Conservation (phyloP, 1,140 invertebrate genomes). For the Hyposmocoma kahamanoa region DNA sequence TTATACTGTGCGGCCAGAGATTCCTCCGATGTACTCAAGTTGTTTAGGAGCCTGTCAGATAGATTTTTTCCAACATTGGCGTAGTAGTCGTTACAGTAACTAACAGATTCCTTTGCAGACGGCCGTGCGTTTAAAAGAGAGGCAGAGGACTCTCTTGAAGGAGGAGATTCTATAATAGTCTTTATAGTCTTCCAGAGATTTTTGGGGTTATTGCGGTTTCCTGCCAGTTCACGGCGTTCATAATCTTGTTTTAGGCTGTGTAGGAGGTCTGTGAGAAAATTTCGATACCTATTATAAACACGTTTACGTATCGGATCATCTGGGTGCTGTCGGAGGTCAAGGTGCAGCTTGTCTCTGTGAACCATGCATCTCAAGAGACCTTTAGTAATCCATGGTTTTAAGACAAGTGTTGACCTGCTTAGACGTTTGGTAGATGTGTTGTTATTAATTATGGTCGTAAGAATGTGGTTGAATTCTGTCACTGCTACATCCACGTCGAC, state of each 20-base stretch:
- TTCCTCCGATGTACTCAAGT: background rate
- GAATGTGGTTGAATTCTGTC: background rate
- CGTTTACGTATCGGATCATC: background rate
- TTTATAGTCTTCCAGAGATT: background rate
- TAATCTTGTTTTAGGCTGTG: background rate
- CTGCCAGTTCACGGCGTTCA: background rate
- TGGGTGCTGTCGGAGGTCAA: background rate
- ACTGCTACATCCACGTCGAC: background rate
- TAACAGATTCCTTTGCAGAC: background rate
- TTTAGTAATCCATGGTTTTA: background rate
- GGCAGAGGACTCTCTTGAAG: background rate
- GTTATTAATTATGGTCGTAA: background rate
- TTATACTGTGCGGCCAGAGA: background rate
- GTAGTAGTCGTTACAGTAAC: background rate
- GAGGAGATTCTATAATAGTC: background rate
- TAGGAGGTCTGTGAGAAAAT: background rate
- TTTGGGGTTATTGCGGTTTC: background rate
- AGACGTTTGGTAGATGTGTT: background rate
- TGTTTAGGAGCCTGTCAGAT: background rate
- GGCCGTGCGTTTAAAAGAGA: background rate
- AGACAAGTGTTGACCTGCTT: background rate
- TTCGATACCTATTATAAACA: background rate
- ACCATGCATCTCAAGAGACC: background rate
- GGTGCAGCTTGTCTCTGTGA: background rate
- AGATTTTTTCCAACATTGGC: background rate